phyloP scores from a whole-genome alignment of 2,113 vertebrate species.

The Coryphaenoides rupestris region DNA sequence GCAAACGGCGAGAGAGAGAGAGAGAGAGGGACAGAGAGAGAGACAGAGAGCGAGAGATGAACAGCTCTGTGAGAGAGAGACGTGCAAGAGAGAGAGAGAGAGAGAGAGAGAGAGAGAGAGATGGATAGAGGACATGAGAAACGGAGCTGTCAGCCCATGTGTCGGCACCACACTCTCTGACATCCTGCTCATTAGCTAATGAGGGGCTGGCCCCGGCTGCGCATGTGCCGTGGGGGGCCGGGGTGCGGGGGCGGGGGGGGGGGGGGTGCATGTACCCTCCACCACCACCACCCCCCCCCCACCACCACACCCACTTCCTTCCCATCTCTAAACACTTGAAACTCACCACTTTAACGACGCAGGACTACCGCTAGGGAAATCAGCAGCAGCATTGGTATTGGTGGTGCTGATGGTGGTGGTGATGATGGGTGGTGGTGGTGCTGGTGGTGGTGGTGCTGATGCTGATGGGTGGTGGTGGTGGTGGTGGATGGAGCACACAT shows the following conservation, averaged over 20 bases:
- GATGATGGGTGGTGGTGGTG: too few relatives aligned
- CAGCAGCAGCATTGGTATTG: neutral
- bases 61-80: too few relatives aligned
- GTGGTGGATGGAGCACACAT: too few relatives aligned
- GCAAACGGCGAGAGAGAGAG: slow-evolving; percentile 11
- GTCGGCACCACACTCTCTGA: neutral
- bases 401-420: too few relatives aligned
- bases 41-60: too few relatives aligned
- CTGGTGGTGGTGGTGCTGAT: too few relatives aligned
- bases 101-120: neutral
- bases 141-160: neutral
- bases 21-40: neutral
- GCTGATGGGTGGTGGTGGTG: too few relatives aligned
- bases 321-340: slow-evolving; percentile 14
- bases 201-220: slow-evolving; percentile 37
- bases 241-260: too few relatives aligned
- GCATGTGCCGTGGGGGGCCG: slow-evolving; percentile 18
- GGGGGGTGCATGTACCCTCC: neutral
- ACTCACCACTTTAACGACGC: slow-evolving; percentile 18
- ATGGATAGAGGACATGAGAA: neutral
- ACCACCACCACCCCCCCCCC: neutral
- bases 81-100: too few relatives aligned
- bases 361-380: slow-evolving; percentile 34
- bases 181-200: slow-evolving; percentile 61
- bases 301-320: neutral